Evolutionary conservation across 2,113 vertebrate species (phyloP), one percentile per base, ranked within the genome.

Genomic region (Amblyornis subalaris): DNA sequence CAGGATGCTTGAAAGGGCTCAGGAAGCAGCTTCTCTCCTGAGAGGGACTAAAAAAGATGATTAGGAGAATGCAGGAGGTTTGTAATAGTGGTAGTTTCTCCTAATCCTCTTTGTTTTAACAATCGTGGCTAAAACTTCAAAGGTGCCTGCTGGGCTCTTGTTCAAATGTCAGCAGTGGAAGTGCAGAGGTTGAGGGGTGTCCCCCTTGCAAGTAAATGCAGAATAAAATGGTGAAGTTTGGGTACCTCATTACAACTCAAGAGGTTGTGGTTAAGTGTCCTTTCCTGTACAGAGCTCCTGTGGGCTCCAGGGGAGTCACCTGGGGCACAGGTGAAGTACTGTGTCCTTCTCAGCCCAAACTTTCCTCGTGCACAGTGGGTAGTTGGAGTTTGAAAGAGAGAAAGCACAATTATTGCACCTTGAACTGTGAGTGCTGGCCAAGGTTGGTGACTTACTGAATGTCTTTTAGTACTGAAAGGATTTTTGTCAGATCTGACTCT

Each of bases 31-130:
- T 21, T 48, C 65, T 90, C 18, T 90, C 42, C 79, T 53, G 57
- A 70, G 55, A 86, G 28, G 35, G 44, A 22, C 66, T 78, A 7
- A 65, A 47, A 61, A 65, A n/a, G 77, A 48, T 24, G 66, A 78
- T 45, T 18, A 79, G 38, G 77, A 66, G 40, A 38, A 75, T 14
- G 61, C 70, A 76, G 94, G 89, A 84, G 48, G 20, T 67, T 72
- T 65, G 40, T 61, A 71, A 64, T 12, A 60, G 55, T 1, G n/a
- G 48, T 65, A 36, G 36, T 75, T 78, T 86, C 77, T 58, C 25
- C 53, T 89, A 79, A 92, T 81, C 80, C 77, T 74, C 65, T 82
- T 75, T 78, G 58, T 91, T 94, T 89, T n/a, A 94, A 54, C 71
- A 79, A 24, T 24, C 19, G 1, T 2, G 18, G 13, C 35, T 33